Evolutionary conservation across 2,113 vertebrate genomes (phyloP).

Genomic region (Clarias gariepinus): DNA sequence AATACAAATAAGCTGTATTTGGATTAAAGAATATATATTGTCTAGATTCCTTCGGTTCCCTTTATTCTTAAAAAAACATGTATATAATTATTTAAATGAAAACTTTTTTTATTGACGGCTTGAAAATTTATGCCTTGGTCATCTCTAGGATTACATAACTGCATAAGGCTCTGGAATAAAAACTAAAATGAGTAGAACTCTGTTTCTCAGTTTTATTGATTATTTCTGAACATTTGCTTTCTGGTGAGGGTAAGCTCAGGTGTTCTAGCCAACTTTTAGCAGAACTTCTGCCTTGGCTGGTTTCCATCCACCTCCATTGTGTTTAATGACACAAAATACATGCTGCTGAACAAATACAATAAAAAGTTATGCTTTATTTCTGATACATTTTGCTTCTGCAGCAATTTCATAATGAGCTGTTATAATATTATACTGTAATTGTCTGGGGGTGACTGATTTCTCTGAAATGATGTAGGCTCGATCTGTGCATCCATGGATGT

Average conservation of each 20-base stretch:
- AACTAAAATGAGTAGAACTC: not conserved
- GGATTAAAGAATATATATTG: not conserved
- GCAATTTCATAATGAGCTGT: slow-evolving; percentile 3
- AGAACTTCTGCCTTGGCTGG: not conserved
- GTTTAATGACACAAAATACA: slow-evolving; percentile 18
- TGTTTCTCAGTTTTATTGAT: slow-evolving; percentile 13
- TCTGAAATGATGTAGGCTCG: slow-evolving; percentile 13
- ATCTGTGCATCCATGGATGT: slow-evolving; percentile 49
- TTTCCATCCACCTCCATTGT: not conserved
- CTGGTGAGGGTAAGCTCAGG: slow-evolving; percentile 1
- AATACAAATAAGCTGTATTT: slow-evolving; percentile 3
- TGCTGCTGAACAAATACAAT: slow-evolving; percentile 43
- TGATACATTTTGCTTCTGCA: slow-evolving; percentile 2
- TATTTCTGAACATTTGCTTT: slow-evolving; percentile 6
- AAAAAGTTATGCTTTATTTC: slow-evolving; percentile 50
- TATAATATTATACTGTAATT: slow-evolving; percentile 12
- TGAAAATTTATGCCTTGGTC: too few species aligned
- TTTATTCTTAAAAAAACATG: not conserved
- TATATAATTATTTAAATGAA: not conserved
- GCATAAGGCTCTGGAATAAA: not conserved
- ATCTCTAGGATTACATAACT: not conserved
- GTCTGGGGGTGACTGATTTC: slow-evolving; percentile 40
- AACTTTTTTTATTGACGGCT: too few species aligned
- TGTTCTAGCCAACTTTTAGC: not conserved
- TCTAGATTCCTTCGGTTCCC: not conserved